These are phyloP conservation scores for Troides oblongomaculatus DNA, from an alignment of 2,888 invertebrate genomes.

Conservation along the genomic window DNA sequence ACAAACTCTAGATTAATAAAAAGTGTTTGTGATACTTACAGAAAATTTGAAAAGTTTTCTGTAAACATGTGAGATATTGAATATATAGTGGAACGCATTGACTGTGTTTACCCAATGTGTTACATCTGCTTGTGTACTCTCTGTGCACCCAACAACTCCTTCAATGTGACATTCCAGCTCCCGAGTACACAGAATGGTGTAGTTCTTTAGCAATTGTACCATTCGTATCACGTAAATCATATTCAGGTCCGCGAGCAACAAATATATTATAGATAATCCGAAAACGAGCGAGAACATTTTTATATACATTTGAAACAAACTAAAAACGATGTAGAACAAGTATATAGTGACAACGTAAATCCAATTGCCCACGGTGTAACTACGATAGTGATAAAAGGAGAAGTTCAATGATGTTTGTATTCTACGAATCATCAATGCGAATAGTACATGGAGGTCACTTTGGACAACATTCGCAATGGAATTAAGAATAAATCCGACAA, in stretches of 20 bases:
- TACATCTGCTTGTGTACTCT: background rate
- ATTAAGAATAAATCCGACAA: background rate
- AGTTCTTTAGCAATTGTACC: background rate
- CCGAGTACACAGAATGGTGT: background rate
- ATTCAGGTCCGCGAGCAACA: constrained; percentile 1
- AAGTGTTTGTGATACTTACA: background rate
- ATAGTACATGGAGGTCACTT: background rate
- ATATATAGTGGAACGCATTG: background rate
- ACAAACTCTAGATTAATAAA: too few relatives aligned
- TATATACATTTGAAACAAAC: background rate
- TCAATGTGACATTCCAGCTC: background rate
- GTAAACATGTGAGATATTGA: background rate
- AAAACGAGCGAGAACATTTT: background rate
- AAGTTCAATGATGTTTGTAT: background rate
- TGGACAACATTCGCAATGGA: background rate
- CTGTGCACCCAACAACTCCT: background rate
- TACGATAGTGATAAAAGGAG: background rate
- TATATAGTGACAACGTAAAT: background rate
- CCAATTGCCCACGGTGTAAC: background rate
- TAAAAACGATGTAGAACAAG: constrained; percentile 2
- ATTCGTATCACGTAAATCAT: constrained; percentile 15
- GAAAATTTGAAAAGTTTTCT: constrained; percentile 5
- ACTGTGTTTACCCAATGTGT: background rate
- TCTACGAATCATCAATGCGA: constrained; percentile 4
- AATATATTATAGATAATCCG: background rate